Percentiles rank a stretch among this genome's conserved stretches.
Evolutionary conservation across 2,113 vertebrate genomes (phyloP).

Genomic region (Corvus moneduloides): DNA sequence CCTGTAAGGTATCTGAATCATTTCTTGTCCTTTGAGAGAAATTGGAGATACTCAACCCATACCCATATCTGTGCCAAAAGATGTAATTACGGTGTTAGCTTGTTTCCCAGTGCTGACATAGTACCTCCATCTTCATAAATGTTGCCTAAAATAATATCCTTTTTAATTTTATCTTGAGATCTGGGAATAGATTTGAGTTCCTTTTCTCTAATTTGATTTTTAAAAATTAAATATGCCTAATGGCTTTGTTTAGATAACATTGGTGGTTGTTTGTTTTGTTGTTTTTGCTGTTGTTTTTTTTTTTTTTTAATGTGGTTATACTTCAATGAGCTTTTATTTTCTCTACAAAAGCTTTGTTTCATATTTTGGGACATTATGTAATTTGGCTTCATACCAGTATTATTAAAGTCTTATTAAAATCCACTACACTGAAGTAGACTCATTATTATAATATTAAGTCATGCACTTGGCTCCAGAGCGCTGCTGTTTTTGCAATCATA

Average conservation of each 20-base stretch:
- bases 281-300: not conserved
- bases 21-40: slow-evolving; percentile 35
- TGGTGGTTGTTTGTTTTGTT: not conserved
- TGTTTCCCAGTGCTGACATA: not conserved
- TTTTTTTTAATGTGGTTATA: slow-evolving; percentile 15
- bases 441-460: slow-evolving; percentile 60
- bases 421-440: slow-evolving; percentile 37
- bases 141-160: slow-evolving; percentile 28
- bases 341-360: slow-evolving; percentile 57
- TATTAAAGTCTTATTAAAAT: slow-evolving; percentile 76
- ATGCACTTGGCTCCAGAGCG: slow-evolving; percentile 19
- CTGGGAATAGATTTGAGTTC: slow-evolving; percentile 14
- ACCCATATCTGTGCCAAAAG: not conserved
- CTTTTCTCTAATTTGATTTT: slow-evolving; percentile 62
- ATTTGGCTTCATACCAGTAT: slow-evolving; percentile 67
- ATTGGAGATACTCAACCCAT: not conserved
- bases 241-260: slow-evolving; percentile 50
- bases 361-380: slow-evolving; percentile 54
- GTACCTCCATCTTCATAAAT: not conserved
- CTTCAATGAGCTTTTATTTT: slow-evolving; percentile 63
- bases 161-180: slow-evolving; percentile 52
- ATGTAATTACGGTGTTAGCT: not conserved
- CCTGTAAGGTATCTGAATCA: not conserved
- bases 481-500: slow-evolving; percentile 31
- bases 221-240: slow-evolving; percentile 48